Evolutionary conservation across 1,140 invertebrate species (phyloP).

Genomic region (Bathynomus jamesi): DNA sequence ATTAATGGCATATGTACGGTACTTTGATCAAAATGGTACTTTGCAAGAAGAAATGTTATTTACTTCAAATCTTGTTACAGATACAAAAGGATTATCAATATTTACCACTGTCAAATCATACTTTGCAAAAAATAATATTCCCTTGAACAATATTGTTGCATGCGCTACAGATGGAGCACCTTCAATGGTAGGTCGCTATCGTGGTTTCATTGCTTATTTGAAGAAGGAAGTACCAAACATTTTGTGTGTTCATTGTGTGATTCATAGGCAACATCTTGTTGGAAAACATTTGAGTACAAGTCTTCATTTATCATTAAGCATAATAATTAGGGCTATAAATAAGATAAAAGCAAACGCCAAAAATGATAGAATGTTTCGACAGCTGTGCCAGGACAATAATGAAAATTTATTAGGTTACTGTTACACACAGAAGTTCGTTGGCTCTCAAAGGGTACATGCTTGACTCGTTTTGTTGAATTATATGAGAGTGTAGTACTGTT

Average conservation of each 20-base stretch:
- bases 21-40: neutral
- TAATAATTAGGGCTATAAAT: constrained; percentile 28
- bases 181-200: constrained; percentile 1
- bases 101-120: constrained; percentile 2
- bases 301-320: constrained; percentile 26
- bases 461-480: constrained; percentile 25
- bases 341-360: constrained; percentile 18
- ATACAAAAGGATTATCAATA: neutral
- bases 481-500: constrained; percentile 17
- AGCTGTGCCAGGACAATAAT: constrained; percentile 30
- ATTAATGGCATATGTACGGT: neutral
- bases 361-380: constrained; percentile 31
- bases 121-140: constrained; percentile 26
- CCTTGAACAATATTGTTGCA: constrained; percentile 31
- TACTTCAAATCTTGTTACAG: constrained; percentile 9
- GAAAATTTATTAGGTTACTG: constrained; percentile 32
- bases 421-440: constrained; percentile 26
- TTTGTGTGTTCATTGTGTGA: constrained; percentile 27
- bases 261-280: constrained; percentile 31
- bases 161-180: neutral
- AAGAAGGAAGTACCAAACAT: constrained; percentile 17
- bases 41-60: constrained; percentile 9
- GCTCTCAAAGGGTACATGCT: constrained; percentile 30
- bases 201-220: constrained; percentile 6
- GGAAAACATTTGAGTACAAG: constrained; percentile 24